Evolutionary conservation across 2,113 vertebrate species (phyloP), one percentile per base, ranked within the genome.

Genomic region (Neogale vison): DNA sequence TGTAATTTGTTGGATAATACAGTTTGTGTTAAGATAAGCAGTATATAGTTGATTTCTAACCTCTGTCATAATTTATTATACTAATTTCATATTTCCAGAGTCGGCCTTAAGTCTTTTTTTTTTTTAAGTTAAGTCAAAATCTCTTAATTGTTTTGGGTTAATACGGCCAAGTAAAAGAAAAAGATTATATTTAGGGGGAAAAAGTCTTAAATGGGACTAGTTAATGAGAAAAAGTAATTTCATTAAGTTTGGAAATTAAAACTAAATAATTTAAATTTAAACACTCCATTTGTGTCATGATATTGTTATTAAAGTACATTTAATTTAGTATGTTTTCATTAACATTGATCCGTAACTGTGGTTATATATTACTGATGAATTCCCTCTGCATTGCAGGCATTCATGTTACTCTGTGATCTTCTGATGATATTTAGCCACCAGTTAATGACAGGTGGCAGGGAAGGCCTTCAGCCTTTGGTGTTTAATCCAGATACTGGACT

Each of bases 391-490:
- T 98, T 98, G 39, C 97, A 99, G 99, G 99, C 99, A 20, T 99
- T 99, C 98, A 99, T 99, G 99, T 98, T 99, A 95, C 99, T 99
- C 95, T 99, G 99, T 98, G 99, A 99, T 98, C 99, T 99, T 97
- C 98, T 99, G 98, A 99, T 99, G 99, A 99, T 99, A 99, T 99
- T 99, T 98, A 99, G 99, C 97, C 99, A 99, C 98, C 99, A 99
- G 95, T 98, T 99, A 98, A 99, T 98, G 96, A 99, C 99, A 0
- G 99, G 99, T 83, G 99, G 99, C 88, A 98, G 99, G 76, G 99
- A 99, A 82, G 99, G 99, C 55, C 99, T 99, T 94, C 99, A 99
- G 96, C 99, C 99, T 67, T 99, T 99, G 98, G 99, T 99, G 90
- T 99, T 99, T 92, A 99, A 99, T 98, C 99, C 99, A 20, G 99